Evolutionary conservation across 2,113 vertebrate species (phyloP), one percentile per base, ranked within the genome.

Genomic region (Neotragus moschatus): DNA sequence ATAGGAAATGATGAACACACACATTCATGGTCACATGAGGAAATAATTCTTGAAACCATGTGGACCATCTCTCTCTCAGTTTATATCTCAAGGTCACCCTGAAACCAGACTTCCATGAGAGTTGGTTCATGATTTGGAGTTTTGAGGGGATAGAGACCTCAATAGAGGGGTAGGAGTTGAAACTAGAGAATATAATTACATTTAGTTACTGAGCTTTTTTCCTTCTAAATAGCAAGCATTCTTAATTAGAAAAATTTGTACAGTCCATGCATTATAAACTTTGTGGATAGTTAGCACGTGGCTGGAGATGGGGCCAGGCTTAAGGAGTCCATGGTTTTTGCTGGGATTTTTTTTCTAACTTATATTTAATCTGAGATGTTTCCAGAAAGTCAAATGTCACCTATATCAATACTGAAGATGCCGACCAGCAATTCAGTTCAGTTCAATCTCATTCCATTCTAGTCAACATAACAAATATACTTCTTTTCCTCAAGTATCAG

Each of bases 181-280:
- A 92, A 84, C 45, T 36, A 56, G 94, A 95, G 94, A 94, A 92
- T 51, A 33, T 92, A 95, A 97, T 97, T 55, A 86, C 33, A 36
- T 94, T 92, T 70, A 90, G 55, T 88, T 90, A 81, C 86, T 82
- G 75, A 95, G 49, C 6, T 60, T 91, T 61, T 6, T 17, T 33
- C 33, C n/a, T 81, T 63, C 84, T 61, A 36, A 92, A 90, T 11
- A 85, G 47, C 58, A 88, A 85, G 61, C 19, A 36, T 85, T 96
- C 92, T 90, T 96, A 90, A 92, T 70, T 92, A 66, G 75, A 95
- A 97, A 96, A 95, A 96, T 97, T 94, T 96, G 81, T 91, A 51
- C 3, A 1, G 23, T 96, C 75, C 26, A 16, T 13, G 43, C 17
- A 10, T 92, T 95, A 66, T 81, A 91, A 95, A 88, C 60, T 96